These are phyloP conservation scores for Dipus sagitta DNA, from an alignment of 2,797 vertebrate genomes.

Conservation along the genomic window DNA sequence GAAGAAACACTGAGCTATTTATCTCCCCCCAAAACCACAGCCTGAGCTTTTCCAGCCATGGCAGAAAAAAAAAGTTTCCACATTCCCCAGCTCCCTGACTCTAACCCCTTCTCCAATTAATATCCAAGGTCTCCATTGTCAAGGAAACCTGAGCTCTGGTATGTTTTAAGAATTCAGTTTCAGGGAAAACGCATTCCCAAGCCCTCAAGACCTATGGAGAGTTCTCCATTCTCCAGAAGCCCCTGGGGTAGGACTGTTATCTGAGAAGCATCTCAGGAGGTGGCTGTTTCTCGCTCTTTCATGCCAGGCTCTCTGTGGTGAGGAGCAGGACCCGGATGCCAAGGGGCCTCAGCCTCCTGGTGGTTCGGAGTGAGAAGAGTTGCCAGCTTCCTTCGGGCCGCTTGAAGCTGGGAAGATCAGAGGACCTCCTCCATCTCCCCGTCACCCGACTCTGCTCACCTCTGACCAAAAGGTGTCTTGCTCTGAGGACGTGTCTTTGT, in stretches of 20 bases:
- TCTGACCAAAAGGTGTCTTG: neutral
- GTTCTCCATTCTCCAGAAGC: constrained; percentile 51
- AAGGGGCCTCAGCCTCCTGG: neutral
- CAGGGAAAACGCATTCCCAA: constrained; percentile 71
- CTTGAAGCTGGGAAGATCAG: constrained; percentile 14
- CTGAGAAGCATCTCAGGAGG: constrained; percentile 5
- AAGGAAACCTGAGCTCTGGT: constrained; percentile 55
- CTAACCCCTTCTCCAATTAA: constrained; percentile 65
- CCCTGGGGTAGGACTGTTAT: neutral
- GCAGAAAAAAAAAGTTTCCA: constrained; percentile 68
- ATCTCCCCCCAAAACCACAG: constrained; percentile 47
- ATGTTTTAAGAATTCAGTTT: constrained; percentile 42
- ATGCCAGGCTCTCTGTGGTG: neutral
- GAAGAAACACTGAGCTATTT: constrained; percentile 56
- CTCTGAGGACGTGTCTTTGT: neutral
- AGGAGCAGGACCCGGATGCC: neutral
- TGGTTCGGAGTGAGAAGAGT: constrained; percentile 4
- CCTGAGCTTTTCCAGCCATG: constrained; percentile 18
- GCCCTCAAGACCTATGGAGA: neutral
- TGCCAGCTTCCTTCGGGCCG: neutral
- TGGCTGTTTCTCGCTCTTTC: neutral
- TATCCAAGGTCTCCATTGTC: constrained; percentile 68
- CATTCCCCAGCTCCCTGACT: neutral
- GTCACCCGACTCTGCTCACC: neutral
- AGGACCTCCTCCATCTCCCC: neutral